These are phyloP conservation scores for Orthochromis malagaraziensis DNA, from an alignment of 2,113 vertebrate genomes.

Conservation along the genomic window DNA sequence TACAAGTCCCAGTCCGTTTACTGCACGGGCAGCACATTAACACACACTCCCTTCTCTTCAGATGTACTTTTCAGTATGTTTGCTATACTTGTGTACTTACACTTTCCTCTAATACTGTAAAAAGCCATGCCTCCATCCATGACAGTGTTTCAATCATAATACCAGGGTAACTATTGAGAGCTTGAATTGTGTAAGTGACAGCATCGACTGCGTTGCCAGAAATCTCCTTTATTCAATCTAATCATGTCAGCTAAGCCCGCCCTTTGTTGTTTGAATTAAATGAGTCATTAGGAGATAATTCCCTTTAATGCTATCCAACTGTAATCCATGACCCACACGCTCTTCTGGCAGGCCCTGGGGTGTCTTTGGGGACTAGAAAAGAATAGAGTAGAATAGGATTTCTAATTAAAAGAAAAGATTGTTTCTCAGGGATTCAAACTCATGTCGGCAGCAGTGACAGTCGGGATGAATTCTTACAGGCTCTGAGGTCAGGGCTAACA, in stretches of 20 bases:
- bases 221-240: background rate
- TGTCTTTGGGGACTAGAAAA: background rate
- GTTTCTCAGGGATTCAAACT: background rate
- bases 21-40: background rate
- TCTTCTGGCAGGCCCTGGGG: background rate
- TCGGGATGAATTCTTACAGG: background rate
- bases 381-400: background rate
- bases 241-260: background rate
- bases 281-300: slow-evolving; percentile 44
- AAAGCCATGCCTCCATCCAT: background rate
- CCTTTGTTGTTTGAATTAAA: slow-evolving; percentile 27
- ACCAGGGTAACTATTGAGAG: background rate
- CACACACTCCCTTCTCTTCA: background rate
- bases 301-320: slow-evolving; percentile 14
- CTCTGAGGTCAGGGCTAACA: background rate
- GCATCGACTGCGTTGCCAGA: background rate
- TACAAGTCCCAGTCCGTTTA: background rate
- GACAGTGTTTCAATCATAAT: background rate
- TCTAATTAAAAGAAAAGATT: background rate
- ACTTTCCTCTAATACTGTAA: background rate
- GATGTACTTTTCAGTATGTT: background rate
- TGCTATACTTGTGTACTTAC: background rate
- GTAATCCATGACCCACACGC: slow-evolving; percentile 26
- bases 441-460: background rate
- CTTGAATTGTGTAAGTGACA: background rate